Base-by-base conservation (phyloP, 1,140 invertebrate genomes). In the Ceratina calcarata region DNA sequence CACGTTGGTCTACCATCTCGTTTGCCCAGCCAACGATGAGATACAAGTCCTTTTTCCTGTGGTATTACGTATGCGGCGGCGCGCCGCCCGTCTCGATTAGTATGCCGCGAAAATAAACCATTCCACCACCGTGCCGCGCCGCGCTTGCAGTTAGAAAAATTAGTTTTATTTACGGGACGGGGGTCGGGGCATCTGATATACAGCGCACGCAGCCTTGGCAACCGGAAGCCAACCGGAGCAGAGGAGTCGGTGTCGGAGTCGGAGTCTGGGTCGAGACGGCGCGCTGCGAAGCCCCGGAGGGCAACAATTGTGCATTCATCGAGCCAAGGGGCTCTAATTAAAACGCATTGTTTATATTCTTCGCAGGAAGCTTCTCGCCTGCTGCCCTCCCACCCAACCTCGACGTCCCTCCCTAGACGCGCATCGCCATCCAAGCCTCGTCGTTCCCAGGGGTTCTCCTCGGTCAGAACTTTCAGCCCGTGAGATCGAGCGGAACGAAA, bases 301-400 rank as follows among this genome's bases (percentile, higher is more conserved):
- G 88, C 86, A 88, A 90, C 87, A 88, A 91, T 92, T 90, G 89
- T 81, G 87, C 89, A 89, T 91, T 92, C 90, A 87, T 91, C 89
- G 89, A 75, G 85, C 80, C 83, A 83, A 84, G 88, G 80, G 80
- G 81, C 82, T 91, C 89, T 92, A 92, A 92, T 92, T 92, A 92
- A 91, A 92, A 92, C 90, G 88, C 91, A 91, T 91, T 92, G 91
- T 92, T 92, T 92, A 91, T 91, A 92, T 92, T 92, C 91, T 88
- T 87, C 82, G 86, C 91, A 92, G 89, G 89, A 87, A 89, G 61
- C 73, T 82, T 53, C 83, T 61, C 60, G 27, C 57, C 37, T 45
- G 37, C 37, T 45, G 37, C 37, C 10, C 6, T 10, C 37, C 6
- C 37, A 1, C 37, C 37, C 37, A 10, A 58, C 55, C 45, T 51